phyloP scores from a whole-genome alignment of 2,113 vertebrate genomes.

The Suricata suricatta region DNA sequence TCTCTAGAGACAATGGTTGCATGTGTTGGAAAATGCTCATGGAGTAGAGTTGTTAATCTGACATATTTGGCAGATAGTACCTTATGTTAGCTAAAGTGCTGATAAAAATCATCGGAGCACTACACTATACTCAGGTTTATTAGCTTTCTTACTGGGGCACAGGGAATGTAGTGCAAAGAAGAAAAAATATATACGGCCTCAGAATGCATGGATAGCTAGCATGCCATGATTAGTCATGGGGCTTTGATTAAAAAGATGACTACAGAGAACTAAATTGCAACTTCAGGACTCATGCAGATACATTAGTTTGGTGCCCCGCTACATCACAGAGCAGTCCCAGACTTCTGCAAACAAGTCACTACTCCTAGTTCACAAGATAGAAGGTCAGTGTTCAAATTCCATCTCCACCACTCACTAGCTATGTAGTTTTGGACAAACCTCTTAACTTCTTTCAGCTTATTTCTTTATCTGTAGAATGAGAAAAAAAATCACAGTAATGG shows the following conservation, averaged over 20 bases:
- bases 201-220: background rate
- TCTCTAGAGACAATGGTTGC: background rate
- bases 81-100: background rate
- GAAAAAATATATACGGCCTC: background rate
- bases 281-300: background rate
- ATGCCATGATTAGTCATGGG: background rate
- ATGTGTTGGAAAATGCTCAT: conserved; percentile 47
- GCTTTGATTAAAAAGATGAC: background rate
- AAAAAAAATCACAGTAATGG: background rate
- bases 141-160: background rate
- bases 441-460: background rate
- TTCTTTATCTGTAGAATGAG: background rate
- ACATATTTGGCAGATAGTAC: background rate
- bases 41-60: background rate
- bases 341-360: background rate
- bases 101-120: background rate
- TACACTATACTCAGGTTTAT: background rate
- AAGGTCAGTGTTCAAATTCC: background rate
- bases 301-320: too few relatives aligned
- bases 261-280: background rate
- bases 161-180: background rate
- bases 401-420: background rate
- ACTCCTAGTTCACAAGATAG: background rate
- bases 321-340: background rate
- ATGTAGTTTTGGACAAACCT: background rate